Percentiles rank a stretch among this genome's conserved stretches.
phyloP scores from a whole-genome alignment of 2,888 invertebrate species.

The Prosopocoilus inquinatus region DNA sequence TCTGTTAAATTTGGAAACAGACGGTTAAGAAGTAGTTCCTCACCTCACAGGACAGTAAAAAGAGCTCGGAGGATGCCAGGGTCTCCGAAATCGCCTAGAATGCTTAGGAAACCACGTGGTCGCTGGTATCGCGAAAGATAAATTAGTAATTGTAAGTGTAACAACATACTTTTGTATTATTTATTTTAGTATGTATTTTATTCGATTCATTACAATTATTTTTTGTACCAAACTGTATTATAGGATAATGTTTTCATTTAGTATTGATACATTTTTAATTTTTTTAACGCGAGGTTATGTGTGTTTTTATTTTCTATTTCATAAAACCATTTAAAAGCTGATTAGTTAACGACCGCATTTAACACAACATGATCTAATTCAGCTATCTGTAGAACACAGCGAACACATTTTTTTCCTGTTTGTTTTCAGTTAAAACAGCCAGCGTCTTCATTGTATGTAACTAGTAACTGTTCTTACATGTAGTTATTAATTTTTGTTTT shows the following conservation, averaged over 20 bases:
- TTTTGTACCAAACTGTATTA: conserved; percentile 24
- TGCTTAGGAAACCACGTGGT: conserved; percentile 46
- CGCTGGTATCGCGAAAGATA: conserved; percentile 51
- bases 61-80: conserved; percentile 33
- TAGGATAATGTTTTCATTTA: conserved; percentile 12
- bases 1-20: conserved; percentile 24
- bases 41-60: conserved; percentile 32
- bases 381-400: too few relatives aligned
- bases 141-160: conserved; percentile 10
- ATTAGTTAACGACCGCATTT: too few relatives aligned
- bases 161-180: conserved; percentile 4
- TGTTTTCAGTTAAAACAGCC: too few relatives aligned
- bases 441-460: too few relatives aligned
- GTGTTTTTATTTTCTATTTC: conserved; percentile 7
- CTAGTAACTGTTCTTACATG: too few relatives aligned
- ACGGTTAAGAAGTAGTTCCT: conserved; percentile 31
- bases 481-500: neutral
- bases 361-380: too few relatives aligned
- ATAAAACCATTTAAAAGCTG: neutral
- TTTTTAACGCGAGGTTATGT: too few relatives aligned
- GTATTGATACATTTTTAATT: too few relatives aligned
- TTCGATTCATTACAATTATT: conserved; percentile 2
- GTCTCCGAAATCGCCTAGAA: conserved; percentile 47
- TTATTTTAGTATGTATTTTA: conserved; percentile 4
- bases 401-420: too few relatives aligned